These are phyloP conservation scores for Bungarus multicinctus DNA, from an alignment of 2,113 vertebrate genomes.

Conservation along the genomic window DNA sequence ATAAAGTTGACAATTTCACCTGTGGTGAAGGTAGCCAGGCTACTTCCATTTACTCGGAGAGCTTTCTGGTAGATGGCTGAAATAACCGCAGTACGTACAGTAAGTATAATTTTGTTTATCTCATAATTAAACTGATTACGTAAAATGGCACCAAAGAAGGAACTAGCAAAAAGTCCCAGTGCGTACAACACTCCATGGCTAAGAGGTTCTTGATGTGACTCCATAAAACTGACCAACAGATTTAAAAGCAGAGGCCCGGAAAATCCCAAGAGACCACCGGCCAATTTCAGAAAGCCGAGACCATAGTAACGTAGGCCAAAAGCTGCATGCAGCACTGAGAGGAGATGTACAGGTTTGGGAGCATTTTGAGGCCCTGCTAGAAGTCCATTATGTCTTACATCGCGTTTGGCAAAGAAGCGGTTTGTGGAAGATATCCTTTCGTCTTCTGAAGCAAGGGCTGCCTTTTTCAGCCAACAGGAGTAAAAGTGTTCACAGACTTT, in stretches of 20 bases:
- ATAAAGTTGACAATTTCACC: constrained; percentile 93
- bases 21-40: constrained; percentile 69
- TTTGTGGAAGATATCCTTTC: constrained; percentile 49
- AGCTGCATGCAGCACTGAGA: constrained; percentile 76
- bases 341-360: constrained; percentile 55
- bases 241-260: constrained; percentile 88
- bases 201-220: constrained; percentile 77
- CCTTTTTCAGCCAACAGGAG: constrained; percentile 75
- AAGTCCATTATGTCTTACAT: background rate
- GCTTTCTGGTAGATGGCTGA: constrained; percentile 85
- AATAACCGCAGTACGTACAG: constrained; percentile 78
- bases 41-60: constrained; percentile 73
- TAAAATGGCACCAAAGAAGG: constrained; percentile 78
- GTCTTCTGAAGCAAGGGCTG: constrained; percentile 32
- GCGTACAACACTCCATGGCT: constrained; percentile 80
- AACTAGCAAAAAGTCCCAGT: constrained; percentile 79
- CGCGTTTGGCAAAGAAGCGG: constrained; percentile 27
- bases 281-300: constrained; percentile 83
- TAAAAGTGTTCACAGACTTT: constrained; percentile 73
- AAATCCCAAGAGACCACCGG: constrained; percentile 77
- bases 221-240: constrained; percentile 86
- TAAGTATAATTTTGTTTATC: constrained; percentile 79
- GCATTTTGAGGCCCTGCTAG: background rate
- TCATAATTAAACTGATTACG: constrained; percentile 83
- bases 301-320: constrained; percentile 82